Evolutionary conservation across 2,797 vertebrate genomes (phyloP), one percentile per base, ranked within the genome.

Genomic region (Avahi laniger): DNA sequence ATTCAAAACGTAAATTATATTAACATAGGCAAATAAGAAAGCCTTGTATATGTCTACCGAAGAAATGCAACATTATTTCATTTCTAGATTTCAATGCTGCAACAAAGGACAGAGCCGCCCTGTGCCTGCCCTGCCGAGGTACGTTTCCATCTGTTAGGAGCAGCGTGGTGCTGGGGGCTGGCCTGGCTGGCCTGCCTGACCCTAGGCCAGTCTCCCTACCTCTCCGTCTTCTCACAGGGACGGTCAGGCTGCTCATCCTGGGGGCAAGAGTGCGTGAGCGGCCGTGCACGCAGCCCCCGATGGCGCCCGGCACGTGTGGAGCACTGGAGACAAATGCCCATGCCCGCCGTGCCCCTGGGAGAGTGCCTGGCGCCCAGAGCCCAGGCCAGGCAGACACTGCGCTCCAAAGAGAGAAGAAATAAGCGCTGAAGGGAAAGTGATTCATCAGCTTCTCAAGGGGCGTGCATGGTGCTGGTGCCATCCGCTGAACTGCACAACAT

Each of bases 391-490:
- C 35, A 35, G 8, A 54, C 35, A 2, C 0, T 9, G 0, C 0
- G 0, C 59, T 10, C 0, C 0, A 1, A 26, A 61, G 10, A 18
- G 10, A 38, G n/a, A 83, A 7, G 8, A 14, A 7, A 38, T 24
- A 1, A 5, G 12, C 0, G 4, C 33, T 35, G 20, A 30, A 4
- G 0, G 2, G 13, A 38, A 54, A n/a, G 2, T 28, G 2, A n/a
- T 7, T 26, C 2, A 0, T 20, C 54, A 7, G 1, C n/a, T 28
- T 69, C 24, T 28, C 22, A 4, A 30, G 35, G 30, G 20, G 12
- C 9, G 0, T 0, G 7, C 1, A 0, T 0, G 7, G 1, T 5
- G 2, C 2, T 18, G 69, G 26, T 8, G 1, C 20, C 10, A 4
- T 26, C 33, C 0, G 59, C 17, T 14, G 7, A 1, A 2, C 28